Evolutionary conservation across 2,888 invertebrate species (phyloP), one percentile per base, ranked within the genome.

Genomic region (Chrysodeixis includens): DNA sequence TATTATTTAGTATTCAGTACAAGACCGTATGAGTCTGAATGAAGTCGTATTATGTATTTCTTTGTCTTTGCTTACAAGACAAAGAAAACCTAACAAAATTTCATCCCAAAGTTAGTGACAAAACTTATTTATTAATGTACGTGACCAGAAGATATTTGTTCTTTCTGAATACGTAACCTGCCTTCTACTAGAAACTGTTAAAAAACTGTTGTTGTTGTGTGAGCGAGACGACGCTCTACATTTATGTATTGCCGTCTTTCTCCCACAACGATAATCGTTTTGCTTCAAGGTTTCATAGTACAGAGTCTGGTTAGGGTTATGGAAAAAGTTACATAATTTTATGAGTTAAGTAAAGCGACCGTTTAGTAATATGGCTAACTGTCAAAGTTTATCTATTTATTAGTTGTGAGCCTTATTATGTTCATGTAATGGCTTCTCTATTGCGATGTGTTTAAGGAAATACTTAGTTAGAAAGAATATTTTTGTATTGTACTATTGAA

Each of bases 71-170:
- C n/a, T 3, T 40, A 4, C 2, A 9, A 35, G 35, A 40, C 20
- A 35, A 14, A 20, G 55, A 32, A 52, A 22, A 14, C 5, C 52
- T 26, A 22, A 20, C 5, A 49, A 66, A 55, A 26, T 51, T 22
- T 30, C 52, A 44, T 30, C 26, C 30, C 40, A 40, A 32, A 26
- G 26, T 26, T 20, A 12, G 46, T 26, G 56, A 44, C 16, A 4
- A 26, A 71, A 70, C 26, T 65, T 70, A 5, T 30, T 44, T 70
- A 59, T 46, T 65, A 51, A 54, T 60, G 57, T 53, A 20, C 9
- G 40, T 40, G 40, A n/a, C n/a, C n/a, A n/a, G 1, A n/a, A 40
- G 40, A 40, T 40, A 40, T 40, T 40, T 40, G 40, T 40, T 40
- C n/a, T n/a, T 40, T 40, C 40, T 40, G n/a, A 10, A 32, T 30